Evolutionary conservation across 2,888 invertebrate species (phyloP).

Genomic region (Escarpia spicata): DNA sequence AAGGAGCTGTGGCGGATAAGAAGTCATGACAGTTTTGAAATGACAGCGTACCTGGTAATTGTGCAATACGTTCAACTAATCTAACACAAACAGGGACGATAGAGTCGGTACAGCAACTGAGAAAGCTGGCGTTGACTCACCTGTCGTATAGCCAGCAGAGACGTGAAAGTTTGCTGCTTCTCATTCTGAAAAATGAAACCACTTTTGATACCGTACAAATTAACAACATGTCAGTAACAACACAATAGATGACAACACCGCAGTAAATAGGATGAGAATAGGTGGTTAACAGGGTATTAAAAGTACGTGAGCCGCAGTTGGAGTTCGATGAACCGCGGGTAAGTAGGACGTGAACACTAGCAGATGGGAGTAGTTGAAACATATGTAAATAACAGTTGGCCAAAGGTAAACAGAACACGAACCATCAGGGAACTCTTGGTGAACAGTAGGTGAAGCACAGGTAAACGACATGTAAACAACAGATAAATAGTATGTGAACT

Average conservation of each 20-base stretch:
- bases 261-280: too few relatives aligned
- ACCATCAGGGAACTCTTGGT: not conserved
- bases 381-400: not conserved
- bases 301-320: too few relatives aligned
- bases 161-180: slow-evolving; percentile 48
- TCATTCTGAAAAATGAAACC: slow-evolving; percentile 42
- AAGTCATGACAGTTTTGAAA: not conserved
- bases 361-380: not conserved
- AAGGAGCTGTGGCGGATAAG: not conserved
- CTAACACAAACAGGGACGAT: too few relatives aligned
- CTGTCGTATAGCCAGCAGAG: slow-evolving; percentile 46
- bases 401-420: not conserved
- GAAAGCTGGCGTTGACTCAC: slow-evolving; percentile 27
- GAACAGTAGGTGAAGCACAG: not conserved
- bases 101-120: too few relatives aligned
- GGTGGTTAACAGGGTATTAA: too few relatives aligned
- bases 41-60: not conserved
- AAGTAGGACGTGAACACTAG: too few relatives aligned
- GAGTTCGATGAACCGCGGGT: too few relatives aligned
- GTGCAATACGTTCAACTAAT: too few relatives aligned
- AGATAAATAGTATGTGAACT: not conserved
- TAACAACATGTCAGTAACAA: too few relatives aligned
- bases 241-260: too few relatives aligned
- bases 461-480: not conserved
- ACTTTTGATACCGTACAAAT: too few relatives aligned